phyloP scores from a whole-genome alignment of 2,888 invertebrate species.

The Drosophila neotestacea region DNA sequence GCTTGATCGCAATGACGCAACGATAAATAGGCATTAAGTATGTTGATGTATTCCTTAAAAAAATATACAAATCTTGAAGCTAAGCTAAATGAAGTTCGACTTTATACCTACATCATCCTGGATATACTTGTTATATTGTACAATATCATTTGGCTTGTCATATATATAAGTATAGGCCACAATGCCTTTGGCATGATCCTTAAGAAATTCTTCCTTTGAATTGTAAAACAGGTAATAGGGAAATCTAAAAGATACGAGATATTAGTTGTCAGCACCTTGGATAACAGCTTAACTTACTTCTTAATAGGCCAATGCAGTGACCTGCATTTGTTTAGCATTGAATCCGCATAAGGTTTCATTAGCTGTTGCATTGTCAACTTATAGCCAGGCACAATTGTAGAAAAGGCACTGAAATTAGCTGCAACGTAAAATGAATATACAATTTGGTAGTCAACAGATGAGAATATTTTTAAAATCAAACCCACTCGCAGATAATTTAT shows the following conservation, averaged over 20 bases:
- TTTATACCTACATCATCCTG: constrained; percentile 50
- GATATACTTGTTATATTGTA: constrained; percentile 30
- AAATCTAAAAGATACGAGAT: constrained; percentile 59
- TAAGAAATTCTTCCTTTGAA: constrained; percentile 59
- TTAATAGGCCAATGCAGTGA: constrained; percentile 62
- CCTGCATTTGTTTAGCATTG: constrained; percentile 70
- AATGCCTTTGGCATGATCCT: constrained; percentile 56
- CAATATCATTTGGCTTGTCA: constrained; percentile 62
- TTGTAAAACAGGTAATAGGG: constrained; percentile 77
- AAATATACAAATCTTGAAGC: neutral
- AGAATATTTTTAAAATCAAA: neutral
- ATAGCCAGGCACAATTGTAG: too few relatives aligned
- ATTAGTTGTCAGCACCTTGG: neutral
- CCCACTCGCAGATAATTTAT: constrained; percentile 69
- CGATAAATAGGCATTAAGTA: constrained; percentile 61
- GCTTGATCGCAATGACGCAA: constrained; percentile 57
- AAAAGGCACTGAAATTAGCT: too few relatives aligned
- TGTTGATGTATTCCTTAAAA: constrained; percentile 48
- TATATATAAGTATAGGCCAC: constrained; percentile 68
- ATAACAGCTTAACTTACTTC: constrained; percentile 51
- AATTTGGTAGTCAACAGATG: too few relatives aligned
- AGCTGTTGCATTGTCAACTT: constrained; percentile 62
- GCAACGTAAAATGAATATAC: neutral
- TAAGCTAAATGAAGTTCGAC: neutral
- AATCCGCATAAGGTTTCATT: constrained; percentile 64